phyloP scores from a whole-genome alignment of 2,113 vertebrate species.

The Etheostoma spectabile region DNA sequence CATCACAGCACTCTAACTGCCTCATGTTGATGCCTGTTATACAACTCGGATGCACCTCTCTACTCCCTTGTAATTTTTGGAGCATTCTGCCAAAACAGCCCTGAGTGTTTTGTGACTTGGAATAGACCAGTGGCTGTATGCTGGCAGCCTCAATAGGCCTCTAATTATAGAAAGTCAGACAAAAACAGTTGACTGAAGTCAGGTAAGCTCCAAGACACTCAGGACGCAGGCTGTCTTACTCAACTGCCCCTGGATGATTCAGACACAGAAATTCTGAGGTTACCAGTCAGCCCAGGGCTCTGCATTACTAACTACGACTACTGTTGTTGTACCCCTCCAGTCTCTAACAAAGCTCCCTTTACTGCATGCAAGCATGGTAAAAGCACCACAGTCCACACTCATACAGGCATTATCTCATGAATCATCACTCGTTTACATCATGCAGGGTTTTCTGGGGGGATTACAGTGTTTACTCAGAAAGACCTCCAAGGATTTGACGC shows the following conservation, averaged over 20 bases:
- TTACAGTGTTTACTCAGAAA: constrained; percentile 41
- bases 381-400: constrained; percentile 20
- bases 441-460: constrained; percentile 7
- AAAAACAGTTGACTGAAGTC: constrained; percentile 42
- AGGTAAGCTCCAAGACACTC: constrained; percentile 40
- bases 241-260: constrained; percentile 24
- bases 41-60: neutral
- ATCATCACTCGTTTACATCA: constrained; percentile 37
- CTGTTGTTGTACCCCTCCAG: constrained; percentile 1
- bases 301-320: neutral
- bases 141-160: constrained; percentile 6
- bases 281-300: constrained; percentile 8
- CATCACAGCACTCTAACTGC: constrained; percentile 1
- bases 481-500: constrained; percentile 14
- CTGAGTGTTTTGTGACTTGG: constrained; percentile 33
- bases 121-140: constrained; percentile 17
- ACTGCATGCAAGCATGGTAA: neutral
- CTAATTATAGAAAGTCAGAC: constrained; percentile 48
- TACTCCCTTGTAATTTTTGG: constrained; percentile 3
- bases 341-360: constrained; percentile 11
- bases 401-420: constrained; percentile 30
- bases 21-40: constrained; percentile 9
- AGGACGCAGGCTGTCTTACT: constrained; percentile 19
- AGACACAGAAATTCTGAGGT: constrained; percentile 11
- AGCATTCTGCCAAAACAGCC: constrained; percentile 16